phyloP scores from a whole-genome alignment of 2,113 vertebrate genomes.

The Urocynchramus pylzowi region DNA sequence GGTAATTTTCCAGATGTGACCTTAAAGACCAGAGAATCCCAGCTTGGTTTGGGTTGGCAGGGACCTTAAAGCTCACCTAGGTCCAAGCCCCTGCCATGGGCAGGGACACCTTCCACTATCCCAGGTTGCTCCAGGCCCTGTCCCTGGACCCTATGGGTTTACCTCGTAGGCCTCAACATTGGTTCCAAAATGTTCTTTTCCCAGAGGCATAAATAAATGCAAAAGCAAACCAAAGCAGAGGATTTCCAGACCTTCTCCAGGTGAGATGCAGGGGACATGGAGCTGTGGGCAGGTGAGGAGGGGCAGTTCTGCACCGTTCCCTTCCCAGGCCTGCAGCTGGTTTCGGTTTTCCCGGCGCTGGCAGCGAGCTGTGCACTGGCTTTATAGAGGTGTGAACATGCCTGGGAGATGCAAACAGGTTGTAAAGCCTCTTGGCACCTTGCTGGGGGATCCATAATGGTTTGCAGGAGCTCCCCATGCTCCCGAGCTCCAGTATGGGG shows the following conservation, averaged over 20 bases:
- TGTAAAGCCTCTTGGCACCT: conserved; percentile 60
- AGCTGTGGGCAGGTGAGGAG: neutral
- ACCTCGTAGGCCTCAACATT: accelerated
- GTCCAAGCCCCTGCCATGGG: neutral
- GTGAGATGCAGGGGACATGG: neutral
- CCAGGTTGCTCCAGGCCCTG: neutral
- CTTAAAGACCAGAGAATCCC: neutral
- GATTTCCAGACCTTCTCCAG: neutral
- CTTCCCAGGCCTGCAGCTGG: conserved; percentile 39
- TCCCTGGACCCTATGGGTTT: neutral
- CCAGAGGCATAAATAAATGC: neutral
- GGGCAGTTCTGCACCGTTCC: neutral
- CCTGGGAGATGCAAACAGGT: conserved; percentile 55
- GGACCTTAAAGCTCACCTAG: neutral
- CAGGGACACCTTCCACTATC: neutral
- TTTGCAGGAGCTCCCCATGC: neutral
- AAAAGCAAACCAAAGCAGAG: neutral
- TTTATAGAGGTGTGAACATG: conserved; percentile 65
- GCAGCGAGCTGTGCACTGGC: neutral
- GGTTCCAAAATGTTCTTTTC: neutral
- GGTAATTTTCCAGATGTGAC: neutral
- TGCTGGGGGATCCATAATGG: conserved; percentile 32
- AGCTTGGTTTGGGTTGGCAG: neutral
- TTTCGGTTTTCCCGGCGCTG: conserved; percentile 35
- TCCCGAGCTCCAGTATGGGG: neutral